These are phyloP conservation scores for Diaperis boleti DNA, from an alignment of 2,888 invertebrate species.

Conservation along the genomic window DNA sequence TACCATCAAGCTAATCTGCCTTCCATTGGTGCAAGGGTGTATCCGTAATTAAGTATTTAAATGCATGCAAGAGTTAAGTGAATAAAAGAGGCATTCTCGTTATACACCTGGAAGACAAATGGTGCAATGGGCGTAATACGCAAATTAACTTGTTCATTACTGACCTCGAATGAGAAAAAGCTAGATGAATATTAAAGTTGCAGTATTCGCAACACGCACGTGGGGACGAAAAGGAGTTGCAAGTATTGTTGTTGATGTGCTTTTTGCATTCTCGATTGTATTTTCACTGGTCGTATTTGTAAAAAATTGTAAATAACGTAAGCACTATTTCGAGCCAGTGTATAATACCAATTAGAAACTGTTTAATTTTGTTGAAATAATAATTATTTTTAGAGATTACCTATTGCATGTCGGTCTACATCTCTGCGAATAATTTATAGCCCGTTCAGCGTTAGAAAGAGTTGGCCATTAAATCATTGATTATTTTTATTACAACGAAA, in stretches of 20 bases:
- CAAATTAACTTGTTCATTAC: conserved; percentile 44
- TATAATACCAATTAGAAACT: conserved; percentile 36
- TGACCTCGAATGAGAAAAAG: conserved; percentile 43
- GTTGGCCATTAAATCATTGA: conserved; percentile 20
- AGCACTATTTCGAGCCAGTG: conserved; percentile 28
- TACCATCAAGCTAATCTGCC: conserved; percentile 5
- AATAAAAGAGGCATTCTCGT: conserved; percentile 40
- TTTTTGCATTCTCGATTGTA: conserved; percentile 21
- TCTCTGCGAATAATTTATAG: conserved; percentile 25
- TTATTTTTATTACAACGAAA: conserved; percentile 7
- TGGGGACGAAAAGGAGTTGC: conserved; percentile 15
- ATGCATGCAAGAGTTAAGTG: conserved; percentile 40
- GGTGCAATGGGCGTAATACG: conserved; percentile 44
- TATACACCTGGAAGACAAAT: conserved; percentile 44
- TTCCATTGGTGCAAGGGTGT: conserved; percentile 39
- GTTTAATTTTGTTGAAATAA: conserved; percentile 38
- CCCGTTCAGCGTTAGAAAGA: not conserved
- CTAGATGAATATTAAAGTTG: conserved; percentile 37
- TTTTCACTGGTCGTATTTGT: not conserved
- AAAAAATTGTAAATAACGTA: conserved; percentile 27
- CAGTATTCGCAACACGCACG: conserved; percentile 15
- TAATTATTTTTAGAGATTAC: conserved; percentile 41
- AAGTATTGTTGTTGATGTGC: conserved; percentile 34
- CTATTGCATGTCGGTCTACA: conserved; percentile 30
- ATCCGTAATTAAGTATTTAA: conserved; percentile 40